phyloP scores from a whole-genome alignment of 2,888 invertebrate species.

The Stenodema calcarata region DNA sequence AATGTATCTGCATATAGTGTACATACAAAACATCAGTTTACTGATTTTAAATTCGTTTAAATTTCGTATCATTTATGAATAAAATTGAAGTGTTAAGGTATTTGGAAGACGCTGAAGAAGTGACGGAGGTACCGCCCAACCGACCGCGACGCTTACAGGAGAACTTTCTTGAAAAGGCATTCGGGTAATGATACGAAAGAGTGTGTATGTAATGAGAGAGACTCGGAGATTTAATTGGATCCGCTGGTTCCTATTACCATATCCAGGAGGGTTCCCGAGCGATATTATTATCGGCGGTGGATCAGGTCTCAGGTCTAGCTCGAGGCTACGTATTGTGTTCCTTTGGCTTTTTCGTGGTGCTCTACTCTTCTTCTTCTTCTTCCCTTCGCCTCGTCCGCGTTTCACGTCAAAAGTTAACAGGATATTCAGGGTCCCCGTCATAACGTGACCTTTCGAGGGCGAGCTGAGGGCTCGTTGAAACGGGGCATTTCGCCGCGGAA shows the following conservation, averaged over 20 bases:
- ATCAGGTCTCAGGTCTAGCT: conserved; percentile 37
- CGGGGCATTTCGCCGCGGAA: too few species aligned
- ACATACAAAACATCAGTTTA: too few species aligned
- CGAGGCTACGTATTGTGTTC: conserved; percentile 44
- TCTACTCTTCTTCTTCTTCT: conserved; percentile 22
- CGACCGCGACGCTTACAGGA: background rate
- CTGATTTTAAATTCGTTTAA: too few species aligned
- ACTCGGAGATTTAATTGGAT: conserved; percentile 38
- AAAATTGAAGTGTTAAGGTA: too few species aligned
- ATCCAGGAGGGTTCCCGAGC: conserved; percentile 41
- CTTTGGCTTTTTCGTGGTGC: conserved; percentile 4
- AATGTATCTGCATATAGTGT: too few species aligned
- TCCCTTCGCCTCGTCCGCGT: background rate
- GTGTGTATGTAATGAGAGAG: conserved; percentile 48
- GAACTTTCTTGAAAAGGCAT: background rate
- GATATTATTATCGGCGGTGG: conserved; percentile 51
- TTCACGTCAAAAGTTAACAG: conserved; percentile 43
- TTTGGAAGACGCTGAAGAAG: background rate
- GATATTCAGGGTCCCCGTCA: background rate
- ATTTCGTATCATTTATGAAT: too few species aligned
- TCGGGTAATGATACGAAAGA: conserved; percentile 43
- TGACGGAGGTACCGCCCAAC: background rate
- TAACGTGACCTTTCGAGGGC: conserved; percentile 8
- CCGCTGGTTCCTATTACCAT: conserved; percentile 47
- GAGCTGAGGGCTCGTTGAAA: background rate